Conservation (phyloP, 2,113 vertebrate genomes). For the Gopherus evgoodei region DNA sequence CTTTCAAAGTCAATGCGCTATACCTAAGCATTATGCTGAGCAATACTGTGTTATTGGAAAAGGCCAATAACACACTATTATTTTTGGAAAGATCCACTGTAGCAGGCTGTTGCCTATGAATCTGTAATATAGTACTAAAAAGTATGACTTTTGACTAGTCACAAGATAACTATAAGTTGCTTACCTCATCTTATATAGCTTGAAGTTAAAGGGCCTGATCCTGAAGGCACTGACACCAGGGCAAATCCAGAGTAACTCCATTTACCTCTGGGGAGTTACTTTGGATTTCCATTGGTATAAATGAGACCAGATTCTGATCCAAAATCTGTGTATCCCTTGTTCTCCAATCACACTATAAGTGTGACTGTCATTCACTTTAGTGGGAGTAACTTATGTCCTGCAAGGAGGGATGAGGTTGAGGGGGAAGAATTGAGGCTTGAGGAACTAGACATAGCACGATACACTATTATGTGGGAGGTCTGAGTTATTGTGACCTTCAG, state of each 20-base stretch:
- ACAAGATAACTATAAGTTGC: fast-evolving
- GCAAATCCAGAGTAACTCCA: not conserved
- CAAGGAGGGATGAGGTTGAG: not conserved
- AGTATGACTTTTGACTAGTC: not conserved
- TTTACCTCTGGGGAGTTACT: not conserved
- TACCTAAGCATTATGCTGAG: not conserved
- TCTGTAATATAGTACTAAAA: not conserved
- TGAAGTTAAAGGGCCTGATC: not conserved
- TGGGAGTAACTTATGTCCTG: not conserved
- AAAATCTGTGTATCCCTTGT: not conserved
- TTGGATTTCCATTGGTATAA: not conserved
- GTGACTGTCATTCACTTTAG: not conserved
- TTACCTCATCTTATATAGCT: not conserved
- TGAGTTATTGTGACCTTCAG: not conserved
- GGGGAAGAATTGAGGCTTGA: not conserved
- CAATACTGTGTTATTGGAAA: not conserved
- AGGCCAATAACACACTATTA: fast-evolving
- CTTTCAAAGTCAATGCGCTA: not conserved
- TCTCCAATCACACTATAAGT: not conserved
- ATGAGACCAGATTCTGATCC: not conserved
- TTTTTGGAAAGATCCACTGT: not conserved
- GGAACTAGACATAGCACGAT: not conserved
- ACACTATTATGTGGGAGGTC: not conserved
- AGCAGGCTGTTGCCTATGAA: not conserved
- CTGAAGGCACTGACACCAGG: not conserved